These are phyloP conservation scores for Periophthalmus modestus DNA, from an alignment of 2,113 vertebrate genomes.

Conservation along the genomic window DNA sequence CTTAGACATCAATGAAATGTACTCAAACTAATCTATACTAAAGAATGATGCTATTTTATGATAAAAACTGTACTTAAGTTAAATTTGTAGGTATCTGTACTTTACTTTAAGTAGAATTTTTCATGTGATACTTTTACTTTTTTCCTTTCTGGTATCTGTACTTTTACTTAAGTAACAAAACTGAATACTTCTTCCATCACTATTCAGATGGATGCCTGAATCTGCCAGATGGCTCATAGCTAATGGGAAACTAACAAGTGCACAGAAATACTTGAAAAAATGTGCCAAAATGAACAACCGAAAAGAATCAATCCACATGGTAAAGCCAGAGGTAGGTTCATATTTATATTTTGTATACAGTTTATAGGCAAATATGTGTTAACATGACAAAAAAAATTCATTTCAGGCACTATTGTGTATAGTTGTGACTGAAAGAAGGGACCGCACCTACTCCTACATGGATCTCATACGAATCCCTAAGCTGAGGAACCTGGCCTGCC, in stretches of 20 bases:
- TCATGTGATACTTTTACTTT: too few relatives aligned
- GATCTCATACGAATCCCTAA: slow-evolving; percentile 76
- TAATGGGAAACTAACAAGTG: slow-evolving; percentile 80
- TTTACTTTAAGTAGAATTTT: too few relatives aligned
- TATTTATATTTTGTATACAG: neutral
- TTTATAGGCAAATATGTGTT: too few relatives aligned
- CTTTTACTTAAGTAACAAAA: too few relatives aligned
- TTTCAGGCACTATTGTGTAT: slow-evolving; percentile 68
- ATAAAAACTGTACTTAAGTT: too few relatives aligned
- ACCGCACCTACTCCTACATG: slow-evolving; percentile 67
- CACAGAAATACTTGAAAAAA: slow-evolving; percentile 78
- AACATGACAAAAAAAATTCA: neutral
- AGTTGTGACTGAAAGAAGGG: slow-evolving; percentile 45
- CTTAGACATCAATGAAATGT: neutral
- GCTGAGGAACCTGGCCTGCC: slow-evolving; percentile 72
- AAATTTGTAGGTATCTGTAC: neutral
- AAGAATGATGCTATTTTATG: too few relatives aligned
- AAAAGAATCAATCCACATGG: slow-evolving; percentile 37
- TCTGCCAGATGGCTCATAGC: slow-evolving; percentile 91
- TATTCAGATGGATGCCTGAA: slow-evolving; percentile 87
- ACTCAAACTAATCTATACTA: neutral
- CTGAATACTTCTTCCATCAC: too few relatives aligned
- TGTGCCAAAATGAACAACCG: slow-evolving; percentile 83
- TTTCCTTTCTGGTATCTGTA: too few relatives aligned
- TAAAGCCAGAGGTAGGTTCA: slow-evolving; percentile 77